A percentile compares a stretch with the other conserved stretches of the same genome.
Conservation (phyloP, 1,140 invertebrate species). For the Anthonomus grandis region DNA sequence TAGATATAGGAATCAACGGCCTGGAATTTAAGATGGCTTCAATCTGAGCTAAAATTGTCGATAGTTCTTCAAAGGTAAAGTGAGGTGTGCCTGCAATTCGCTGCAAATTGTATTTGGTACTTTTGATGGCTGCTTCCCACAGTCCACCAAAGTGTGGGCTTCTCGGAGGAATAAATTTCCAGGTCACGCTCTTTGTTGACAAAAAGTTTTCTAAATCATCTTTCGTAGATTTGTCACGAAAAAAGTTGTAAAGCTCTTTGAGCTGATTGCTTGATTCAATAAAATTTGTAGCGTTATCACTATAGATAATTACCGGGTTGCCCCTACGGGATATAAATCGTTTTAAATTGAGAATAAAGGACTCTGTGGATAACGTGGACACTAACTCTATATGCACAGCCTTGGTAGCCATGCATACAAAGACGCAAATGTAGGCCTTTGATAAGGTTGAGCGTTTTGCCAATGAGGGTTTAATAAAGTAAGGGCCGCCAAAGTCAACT, state of each 20-base stretch:
- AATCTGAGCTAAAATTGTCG: no score
- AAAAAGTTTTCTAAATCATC: slow-evolving; percentile 6
- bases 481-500: slow-evolving; percentile 42
- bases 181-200: neutral
- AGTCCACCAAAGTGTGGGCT: slow-evolving; percentile 11
- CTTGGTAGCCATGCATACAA: slow-evolving; percentile 24
- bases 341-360: slow-evolving; percentile 14
- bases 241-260: slow-evolving; percentile 10
- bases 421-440: slow-evolving; percentile 18
- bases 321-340: slow-evolving; percentile 20
- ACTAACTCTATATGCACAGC: slow-evolving; percentile 21
- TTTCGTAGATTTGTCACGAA: no score
- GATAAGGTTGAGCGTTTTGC: neutral
- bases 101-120: neutral
- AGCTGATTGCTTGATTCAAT: slow-evolving; percentile 12
- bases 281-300: slow-evolving; percentile 24
- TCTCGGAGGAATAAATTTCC: slow-evolving; percentile 13
- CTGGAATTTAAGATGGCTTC: no score
- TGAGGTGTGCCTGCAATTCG: no score
- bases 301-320: slow-evolving; percentile 12
- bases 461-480: slow-evolving; percentile 21
- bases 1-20: no score
- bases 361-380: slow-evolving; percentile 6
- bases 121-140: slow-evolving; percentile 9
- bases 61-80: no score